Base-by-base conservation (phyloP, 1,140 invertebrate genomes). In the Lanistes nyassanus region DNA sequence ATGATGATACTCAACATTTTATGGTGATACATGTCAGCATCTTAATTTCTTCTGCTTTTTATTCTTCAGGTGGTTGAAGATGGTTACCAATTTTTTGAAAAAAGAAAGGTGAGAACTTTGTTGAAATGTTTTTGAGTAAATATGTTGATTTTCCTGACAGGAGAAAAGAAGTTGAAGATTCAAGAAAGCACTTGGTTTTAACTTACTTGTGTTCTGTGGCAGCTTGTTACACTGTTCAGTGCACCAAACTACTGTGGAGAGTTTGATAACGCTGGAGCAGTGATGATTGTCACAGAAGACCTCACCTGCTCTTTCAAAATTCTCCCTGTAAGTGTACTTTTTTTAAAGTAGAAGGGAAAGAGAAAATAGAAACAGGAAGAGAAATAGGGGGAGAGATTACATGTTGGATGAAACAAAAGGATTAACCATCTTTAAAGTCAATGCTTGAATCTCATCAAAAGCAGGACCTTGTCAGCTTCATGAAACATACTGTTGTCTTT, bases 251-350 rank as follows among this genome's bases (percentile, higher is more conserved):
- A 96, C 88, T 96, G 95, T 88, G 95, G 95, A 31, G 94, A 96
- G 88, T 96, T 96, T 87, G 94, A 95, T 86, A 96, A 91, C 85
- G 92, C 91, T 47, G 95, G 94, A 79, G 95, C 94, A 65, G 93
- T 96, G 89, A 95, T 96, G 94, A 94, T 94, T 31, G 94, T 96
- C 0, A 93, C 95, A 85, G 94, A 94, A 81, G 94, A 94, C 78
- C 88, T 96, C 3, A 93, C 94, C 89, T 96, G 95, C 88, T 93
- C 93, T 31, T 94, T 94, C 83, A 84, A 84, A 76, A 89, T 89
- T 69, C 76, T 89, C 31, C 83, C 85, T 65, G 85, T 87, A 76
- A 81, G 80, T 79, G 53, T n/a, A 39, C 26, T 65, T 23, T 70
- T 39, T 56, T 23, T 26, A 56, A 26, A 47, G 62, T 65, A 75